Base-by-base conservation (phyloP, 2,113 vertebrate species). In the Mystacornis crossleyi region DNA sequence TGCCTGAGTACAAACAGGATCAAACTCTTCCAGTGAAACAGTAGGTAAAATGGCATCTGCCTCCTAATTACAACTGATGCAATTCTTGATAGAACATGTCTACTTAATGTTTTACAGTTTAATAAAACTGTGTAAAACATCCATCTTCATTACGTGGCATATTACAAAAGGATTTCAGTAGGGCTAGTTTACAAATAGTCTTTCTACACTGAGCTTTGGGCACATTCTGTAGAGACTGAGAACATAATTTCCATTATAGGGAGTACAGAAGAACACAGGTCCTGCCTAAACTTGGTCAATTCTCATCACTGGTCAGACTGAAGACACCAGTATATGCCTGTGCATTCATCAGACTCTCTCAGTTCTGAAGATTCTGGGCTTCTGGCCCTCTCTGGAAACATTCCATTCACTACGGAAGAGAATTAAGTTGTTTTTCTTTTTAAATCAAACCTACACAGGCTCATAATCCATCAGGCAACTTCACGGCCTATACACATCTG, bases 381-480 rank as follows among this genome's bases (percentile, higher is more conserved):
- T 88, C 79, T 85, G 79, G 25, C 34, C 28, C 34, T 86, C 47
- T 83, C 43, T 89, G 69, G 36, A 95, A 95, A 84, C n/a, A 57
- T 92, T 92, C 67, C n/a, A 21, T 78, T 89, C 90, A 86, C 88
- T 64, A 53, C 7, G 0, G 78, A 83, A 83, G 58, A 90, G 66
- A 96, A 94, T 96, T 94, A 94, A 89, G 71, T 90, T 74, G 91
- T 67, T 96, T 96, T 95, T 65, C 58, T 77, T 93, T 95, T 90
- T 78, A 96, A 95, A 95, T 94, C 93, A 96, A 95, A 96, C 93
- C 82, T 97, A 89, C 96, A 90, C 51, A 79, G 73, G 65, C 80
- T 93, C 17, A 0, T 96, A 75, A 96, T 97, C 93, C 95, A 97
- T 88, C 93, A 86, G 90, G 90, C 96, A 96, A 97, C 96, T 97